These are phyloP conservation scores for Volucella zonaria DNA, from an alignment of 2,888 invertebrate genomes.

Conservation along the genomic window DNA sequence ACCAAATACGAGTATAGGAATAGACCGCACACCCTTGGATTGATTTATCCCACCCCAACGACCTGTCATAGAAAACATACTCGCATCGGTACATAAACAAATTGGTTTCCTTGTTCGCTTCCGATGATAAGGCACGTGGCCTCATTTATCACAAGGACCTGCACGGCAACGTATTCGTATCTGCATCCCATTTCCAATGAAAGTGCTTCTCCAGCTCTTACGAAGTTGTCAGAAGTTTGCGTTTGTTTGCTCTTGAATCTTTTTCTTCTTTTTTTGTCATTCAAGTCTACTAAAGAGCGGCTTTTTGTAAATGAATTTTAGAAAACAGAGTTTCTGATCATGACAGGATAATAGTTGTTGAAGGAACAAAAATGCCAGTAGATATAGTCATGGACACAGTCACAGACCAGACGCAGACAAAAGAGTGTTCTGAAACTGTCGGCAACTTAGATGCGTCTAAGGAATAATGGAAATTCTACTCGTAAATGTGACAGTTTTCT, in stretches of 20 bases:
- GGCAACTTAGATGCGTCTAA: conserved; percentile 28
- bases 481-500: conserved; percentile 59
- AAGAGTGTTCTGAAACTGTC: conserved; percentile 26
- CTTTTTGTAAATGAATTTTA: conserved; percentile 34
- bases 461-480: conserved; percentile 48
- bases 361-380: conserved; percentile 3
- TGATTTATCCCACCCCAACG: conserved; percentile 48
- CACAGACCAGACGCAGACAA: too few relatives aligned
- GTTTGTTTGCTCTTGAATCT: conserved; percentile 17
- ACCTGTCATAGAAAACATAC: conserved; percentile 58
- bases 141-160: conserved; percentile 78
- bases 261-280: conserved; percentile 50
- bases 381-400: too few relatives aligned
- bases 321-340: conserved; percentile 58
- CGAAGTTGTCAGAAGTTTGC: conserved; percentile 5
- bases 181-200: neutral
- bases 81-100: conserved; percentile 59
- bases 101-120: conserved; percentile 69
- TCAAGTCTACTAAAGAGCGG: conserved; percentile 17
- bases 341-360: conserved; percentile 65
- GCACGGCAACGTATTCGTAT: conserved; percentile 14
- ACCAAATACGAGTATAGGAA: neutral
- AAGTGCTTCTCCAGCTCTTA: conserved; percentile 17
- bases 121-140: conserved; percentile 81
- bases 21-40: conserved; percentile 36